Evolutionary conservation across 2,797 vertebrate species (phyloP), one percentile per base, ranked within the genome.

Genomic region (Pagetopsis macropterus): DNA sequence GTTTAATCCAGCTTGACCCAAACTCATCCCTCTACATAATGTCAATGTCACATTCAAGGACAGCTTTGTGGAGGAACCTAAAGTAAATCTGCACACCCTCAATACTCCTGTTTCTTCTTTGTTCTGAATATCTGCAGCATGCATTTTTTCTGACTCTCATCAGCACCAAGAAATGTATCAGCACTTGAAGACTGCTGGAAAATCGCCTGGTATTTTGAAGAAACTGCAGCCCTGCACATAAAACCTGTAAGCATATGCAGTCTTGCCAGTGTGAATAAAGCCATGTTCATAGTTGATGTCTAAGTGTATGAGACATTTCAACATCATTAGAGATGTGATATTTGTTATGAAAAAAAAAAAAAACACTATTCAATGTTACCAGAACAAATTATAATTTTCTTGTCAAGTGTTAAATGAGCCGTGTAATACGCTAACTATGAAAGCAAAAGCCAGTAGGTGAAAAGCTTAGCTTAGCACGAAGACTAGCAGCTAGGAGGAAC

Each of bases 121-220:
- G 66, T 75, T 64, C 46, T 45, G 66, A 66, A 60, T 73, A 71
- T 70, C 40, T 74, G 72, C 63, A 48, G 57, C 66, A 60, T 37
- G 70, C 81, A 55, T 44, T 59, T 82, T 81, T 62, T 60, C 17
- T 63, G 3, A 56, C 58, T 63, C 16, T 79, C 72, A 65, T 81
- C 68, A 75, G 40, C 52, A 56, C 61, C 21, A 17, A 72, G 65
- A 80, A 75, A 72, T 46, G 58, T 59, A 65, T 71, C 3, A 62
- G 60, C 55, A 49, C 55, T 72, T 75, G 41, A 79, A 73, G 56
- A 63, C 43, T 56, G 49, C 54, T 60, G 45, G 50, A 65, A 84
- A 56, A 86, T 65, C 3, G n/a, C 3, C 48, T 50, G 13, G 31
- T 43, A 52, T 66, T 55, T 55, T 61, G 17, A 71, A 71, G 37